Base-by-base conservation (phyloP, 2,888 invertebrate species). In the Frankliniella fusca region DNA sequence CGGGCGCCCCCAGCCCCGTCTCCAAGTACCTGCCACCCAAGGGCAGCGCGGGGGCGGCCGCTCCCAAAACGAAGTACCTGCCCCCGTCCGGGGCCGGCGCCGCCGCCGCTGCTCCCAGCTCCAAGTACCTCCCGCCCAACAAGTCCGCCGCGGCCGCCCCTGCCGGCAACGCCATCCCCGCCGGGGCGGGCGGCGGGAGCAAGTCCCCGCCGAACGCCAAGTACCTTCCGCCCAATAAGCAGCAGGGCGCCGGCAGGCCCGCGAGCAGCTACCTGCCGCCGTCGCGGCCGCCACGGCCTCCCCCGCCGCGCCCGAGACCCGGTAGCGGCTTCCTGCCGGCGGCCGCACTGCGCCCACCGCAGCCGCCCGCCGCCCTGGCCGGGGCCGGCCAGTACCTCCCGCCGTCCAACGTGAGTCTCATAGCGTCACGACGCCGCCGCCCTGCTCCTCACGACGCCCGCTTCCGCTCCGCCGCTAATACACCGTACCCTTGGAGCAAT, bases 221-320 rank as follows among this genome's bases (percentile, higher is more conserved):
- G 70, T 76, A 76, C 27, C 70, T 76, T 9, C 70, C 70, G 70
- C 70, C 70, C 70, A 23, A 27, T n/a, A n/a, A n/a, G n/a, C n/a
- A n/a, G 70, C 54, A 15, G 54, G 54, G 54, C 18, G 70, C 23
- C 70, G 70, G 11, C 70, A 76, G 27, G 70, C 70, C 70, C 9
- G 70, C 70, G 23, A 27, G 70, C 70, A 27, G 23, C 70, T 76
- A 27, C 70, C 70, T 76, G 10, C 70, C 70, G 70, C 70, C 70
- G 27, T 10, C 27, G 70, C 12, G 11, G 70, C 23, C 70, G 70
- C 70, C 70, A 23, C 70, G 27, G 27, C 70, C 23, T 27, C 70
- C 70, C 70, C 23, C 23, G 23, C 70, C 70, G 27, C 23, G 70
- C 20, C 61, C 61, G 18, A n/a, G 20, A 0, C 61, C 61, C 18